Conservation (phyloP, 2,113 vertebrate species). For the Chionodraco myersi region DNA sequence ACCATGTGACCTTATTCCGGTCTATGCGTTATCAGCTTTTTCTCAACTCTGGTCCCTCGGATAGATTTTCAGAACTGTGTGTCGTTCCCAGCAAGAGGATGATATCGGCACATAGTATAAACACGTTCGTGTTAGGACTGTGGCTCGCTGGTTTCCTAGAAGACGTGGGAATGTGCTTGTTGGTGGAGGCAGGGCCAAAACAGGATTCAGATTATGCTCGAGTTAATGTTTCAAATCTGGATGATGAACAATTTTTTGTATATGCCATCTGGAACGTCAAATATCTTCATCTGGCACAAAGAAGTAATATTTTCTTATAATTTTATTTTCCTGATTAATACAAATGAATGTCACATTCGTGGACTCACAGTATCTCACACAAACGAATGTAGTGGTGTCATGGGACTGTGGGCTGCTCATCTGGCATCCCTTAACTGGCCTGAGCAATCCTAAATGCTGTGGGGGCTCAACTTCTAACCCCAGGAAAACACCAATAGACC, state of each 20-base stretch:
- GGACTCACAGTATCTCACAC: conserved; percentile 15
- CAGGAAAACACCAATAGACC: conserved; percentile 78
- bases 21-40: neutral
- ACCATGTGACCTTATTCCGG: conserved; percentile 48
- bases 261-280: neutral
- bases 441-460: conserved; percentile 64
- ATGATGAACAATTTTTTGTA: neutral
- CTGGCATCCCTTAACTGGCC: conserved; percentile 73
- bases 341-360: neutral
- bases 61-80: too few relatives aligned
- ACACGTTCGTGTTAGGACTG: neutral
- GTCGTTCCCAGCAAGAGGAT: too few relatives aligned
- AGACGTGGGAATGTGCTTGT: neutral
- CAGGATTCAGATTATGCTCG: too few relatives aligned
- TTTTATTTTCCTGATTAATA: neutral
- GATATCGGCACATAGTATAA: neutral
- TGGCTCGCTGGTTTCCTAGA: neutral
- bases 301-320: neutral
- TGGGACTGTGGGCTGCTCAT: conserved; percentile 58
- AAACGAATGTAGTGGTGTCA: conserved; percentile 20
- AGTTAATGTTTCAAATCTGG: too few relatives aligned
- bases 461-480: conserved; percentile 78
- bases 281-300: neutral
- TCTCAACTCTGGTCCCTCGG: neutral
- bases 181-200: neutral